Evolutionary conservation across 2,113 vertebrate species (phyloP).

Genomic region (Caranx ignobilis): DNA sequence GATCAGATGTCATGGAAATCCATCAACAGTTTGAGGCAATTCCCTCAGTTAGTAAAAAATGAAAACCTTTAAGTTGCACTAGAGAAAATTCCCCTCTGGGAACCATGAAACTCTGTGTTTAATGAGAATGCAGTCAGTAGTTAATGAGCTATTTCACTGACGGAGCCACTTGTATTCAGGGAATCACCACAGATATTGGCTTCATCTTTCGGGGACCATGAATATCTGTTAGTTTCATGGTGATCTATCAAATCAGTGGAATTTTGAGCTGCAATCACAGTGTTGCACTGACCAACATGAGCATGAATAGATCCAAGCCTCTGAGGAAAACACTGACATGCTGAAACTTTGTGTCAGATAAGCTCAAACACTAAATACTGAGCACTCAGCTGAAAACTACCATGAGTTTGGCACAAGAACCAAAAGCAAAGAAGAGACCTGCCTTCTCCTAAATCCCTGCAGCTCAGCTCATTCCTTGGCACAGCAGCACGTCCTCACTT

Average conservation of each 20-base stretch:
- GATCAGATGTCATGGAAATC: not conserved
- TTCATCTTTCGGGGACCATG: not conserved
- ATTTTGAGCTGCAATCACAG: too few relatives aligned
- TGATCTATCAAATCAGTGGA: not conserved
- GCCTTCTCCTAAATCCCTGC: slow-evolving; percentile 13
- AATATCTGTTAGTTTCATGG: not conserved
- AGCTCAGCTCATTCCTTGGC: not conserved
- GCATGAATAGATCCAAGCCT: not conserved
- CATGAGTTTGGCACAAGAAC: slow-evolving; percentile 7
- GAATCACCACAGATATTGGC: not conserved
- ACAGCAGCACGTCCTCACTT: not conserved
- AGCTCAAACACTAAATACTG: not conserved
- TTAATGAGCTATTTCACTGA: too few relatives aligned
- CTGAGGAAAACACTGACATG: too few relatives aligned
- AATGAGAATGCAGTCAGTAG: too few relatives aligned
- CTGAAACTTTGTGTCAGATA: too few relatives aligned
- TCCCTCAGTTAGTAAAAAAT: not conserved
- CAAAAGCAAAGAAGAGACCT: not conserved
- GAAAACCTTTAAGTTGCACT: not conserved
- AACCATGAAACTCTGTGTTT: too few relatives aligned
- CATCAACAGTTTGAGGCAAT: not conserved
- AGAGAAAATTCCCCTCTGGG: not conserved
- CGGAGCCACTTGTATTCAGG: not conserved
- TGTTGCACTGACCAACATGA: not conserved
- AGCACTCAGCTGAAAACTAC: not conserved